Evolutionary conservation across 2,797 vertebrate genomes (phyloP), one percentile per base, ranked within the genome.

Genomic region (Muraenolepis orangiensis): DNA sequence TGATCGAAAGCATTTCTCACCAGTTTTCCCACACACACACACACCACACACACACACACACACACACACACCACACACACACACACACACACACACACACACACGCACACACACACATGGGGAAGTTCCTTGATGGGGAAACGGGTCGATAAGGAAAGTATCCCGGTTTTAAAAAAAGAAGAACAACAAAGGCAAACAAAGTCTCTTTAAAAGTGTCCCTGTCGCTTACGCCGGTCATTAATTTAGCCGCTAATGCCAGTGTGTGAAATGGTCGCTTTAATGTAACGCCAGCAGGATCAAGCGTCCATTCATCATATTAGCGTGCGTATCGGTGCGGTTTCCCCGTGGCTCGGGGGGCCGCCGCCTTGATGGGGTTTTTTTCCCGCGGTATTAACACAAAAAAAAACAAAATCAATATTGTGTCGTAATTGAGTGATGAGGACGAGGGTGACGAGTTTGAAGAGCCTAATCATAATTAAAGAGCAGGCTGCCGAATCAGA

Each of bases 401-500:
- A n/a, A n/a, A 89, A 90, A 92, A 94, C 90, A 89, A 90, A 92
- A 95, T 95, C 93, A 92, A 95, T 95, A 94, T 86, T 82, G 84
- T 83, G 91, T 92, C 90, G 90, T 94, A 94, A 94, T 95, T 94
- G 94, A 95, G 92, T 85, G 92, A 94, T 94, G 94, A 94, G 92
- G 89, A n/a, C n/a, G n/a, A 90, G 91, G 91, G 88, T 87, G 89
- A 93, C 87, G 82, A 90, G 90, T 93, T 90, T 88, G 91, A 94
- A 93, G 90, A 89, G 90, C 87, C 92, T 93, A 94, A 94, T 95
- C 91, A 93, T 93, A 94, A 95, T 94, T 93, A 93, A 92, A 89
- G 91, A 91, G 88, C 51, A 23, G 84, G 86, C 87, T 81, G 86
- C 86, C 80, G 87, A 91, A 90, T 86, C 86, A 73, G 83, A 90